Conservation (phyloP, 1,140 invertebrate genomes). For the Melitaea cinxia region DNA sequence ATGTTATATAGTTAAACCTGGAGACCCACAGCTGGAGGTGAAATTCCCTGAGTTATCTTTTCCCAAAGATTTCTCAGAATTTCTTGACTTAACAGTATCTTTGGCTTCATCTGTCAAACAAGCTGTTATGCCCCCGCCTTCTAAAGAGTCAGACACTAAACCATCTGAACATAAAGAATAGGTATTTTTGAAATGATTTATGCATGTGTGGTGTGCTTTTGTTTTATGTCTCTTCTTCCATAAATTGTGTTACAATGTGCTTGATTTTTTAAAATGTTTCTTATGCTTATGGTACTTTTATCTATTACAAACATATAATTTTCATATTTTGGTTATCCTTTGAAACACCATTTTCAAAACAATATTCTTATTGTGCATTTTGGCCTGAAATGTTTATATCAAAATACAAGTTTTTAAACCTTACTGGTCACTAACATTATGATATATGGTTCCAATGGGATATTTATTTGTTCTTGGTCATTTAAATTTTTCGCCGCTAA, state of each 20-base stretch:
- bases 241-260: background rate
- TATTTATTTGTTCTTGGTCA: too few relatives aligned
- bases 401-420: too few relatives aligned
- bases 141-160: constrained; percentile 62
- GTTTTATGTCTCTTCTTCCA: constrained; percentile 6
- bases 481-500: too few relatives aligned
- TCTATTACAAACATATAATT: too few relatives aligned
- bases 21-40: constrained; percentile 77
- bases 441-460: too few relatives aligned
- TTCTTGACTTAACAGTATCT: constrained; percentile 65
- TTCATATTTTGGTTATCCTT: too few relatives aligned
- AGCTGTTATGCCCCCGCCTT: constrained; percentile 73
- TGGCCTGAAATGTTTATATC: too few relatives aligned
- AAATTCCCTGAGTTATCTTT: constrained; percentile 78
- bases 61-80: constrained; percentile 76
- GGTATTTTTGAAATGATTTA: constrained; percentile 46
- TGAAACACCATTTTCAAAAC: too few relatives aligned
- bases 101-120: constrained; percentile 71
- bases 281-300: too few relatives aligned
- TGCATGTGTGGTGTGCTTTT: constrained; percentile 35
- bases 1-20: constrained; percentile 73
- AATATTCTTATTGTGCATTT: too few relatives aligned
- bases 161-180: constrained; percentile 64
- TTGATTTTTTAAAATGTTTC: background rate
- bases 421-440: too few relatives aligned